Percentiles rank a stretch among this genome's conserved stretches.
Conservation (phyloP, 2,888 invertebrate genomes). For the Drosophila anomelani region DNA sequence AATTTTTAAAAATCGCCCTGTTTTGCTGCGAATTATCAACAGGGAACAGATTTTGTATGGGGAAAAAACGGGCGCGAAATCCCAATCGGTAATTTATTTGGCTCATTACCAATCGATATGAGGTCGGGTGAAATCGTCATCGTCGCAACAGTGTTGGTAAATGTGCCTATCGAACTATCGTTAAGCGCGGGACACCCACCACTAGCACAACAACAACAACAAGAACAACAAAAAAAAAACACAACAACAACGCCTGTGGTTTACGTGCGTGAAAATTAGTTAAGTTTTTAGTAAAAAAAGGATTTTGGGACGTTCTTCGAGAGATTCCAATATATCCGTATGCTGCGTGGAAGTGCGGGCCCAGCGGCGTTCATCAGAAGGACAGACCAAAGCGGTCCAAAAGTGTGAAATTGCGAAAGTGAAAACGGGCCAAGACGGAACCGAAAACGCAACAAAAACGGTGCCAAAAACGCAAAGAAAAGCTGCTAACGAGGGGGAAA, state of each 20-base stretch:
- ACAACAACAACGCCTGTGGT: conserved; percentile 67
- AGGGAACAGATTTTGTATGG: too few relatives aligned
- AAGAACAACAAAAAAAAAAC: conserved; percentile 63
- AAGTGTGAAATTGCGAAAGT: conserved; percentile 56
- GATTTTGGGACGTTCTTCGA: conserved; percentile 40
- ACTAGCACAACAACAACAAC: conserved; percentile 6
- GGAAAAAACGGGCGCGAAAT: too few relatives aligned
- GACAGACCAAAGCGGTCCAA: conserved; percentile 35
- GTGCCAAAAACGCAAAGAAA: conserved; percentile 29
- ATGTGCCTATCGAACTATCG: conserved; percentile 12
- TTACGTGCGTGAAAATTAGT: conserved; percentile 77
- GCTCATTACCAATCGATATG: too few relatives aligned
- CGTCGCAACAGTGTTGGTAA: conserved; percentile 16
- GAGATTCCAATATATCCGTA: conserved; percentile 44
- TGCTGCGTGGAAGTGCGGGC: conserved; percentile 52
- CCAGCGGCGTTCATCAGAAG: conserved; percentile 31
- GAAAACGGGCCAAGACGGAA: conserved; percentile 54
- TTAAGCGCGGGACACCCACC: conserved; percentile 18
- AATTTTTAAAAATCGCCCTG: too few relatives aligned
- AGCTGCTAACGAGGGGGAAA: conserved; percentile 22
- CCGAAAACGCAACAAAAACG: conserved; percentile 38
- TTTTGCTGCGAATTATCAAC: too few relatives aligned
- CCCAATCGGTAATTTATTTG: too few relatives aligned
- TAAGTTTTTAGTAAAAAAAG: conserved; percentile 64
- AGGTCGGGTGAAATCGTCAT: neutral